Base-by-base conservation (phyloP, 2,113 vertebrate genomes). In the Prietella phreatophila region DNA sequence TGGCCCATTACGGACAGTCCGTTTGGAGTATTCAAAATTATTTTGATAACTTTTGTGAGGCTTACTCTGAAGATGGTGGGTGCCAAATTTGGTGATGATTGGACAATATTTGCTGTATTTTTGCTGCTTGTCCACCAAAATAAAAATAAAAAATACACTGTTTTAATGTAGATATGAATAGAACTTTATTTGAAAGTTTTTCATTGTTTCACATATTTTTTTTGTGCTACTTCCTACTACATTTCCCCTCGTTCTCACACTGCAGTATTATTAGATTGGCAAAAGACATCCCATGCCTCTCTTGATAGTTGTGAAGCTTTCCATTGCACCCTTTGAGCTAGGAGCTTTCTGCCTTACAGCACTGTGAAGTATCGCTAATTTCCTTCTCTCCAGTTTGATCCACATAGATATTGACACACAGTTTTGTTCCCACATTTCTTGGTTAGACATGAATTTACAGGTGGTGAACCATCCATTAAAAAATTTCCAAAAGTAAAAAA, bases 191-290 rank as follows among this genome's bases (percentile, higher is more conserved):
- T 79, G 15, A 79, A 56, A 30, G 17, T 50, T 0, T 75, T 53
- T 50, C 69, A 58, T 81, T 39, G 80, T 69, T 25, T 67, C 17
- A 22, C 13, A 30, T 53, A n/a, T 36, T 82, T 42, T 42, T 47
- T 39, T 39, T 81, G 42, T 17, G 47, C 9, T 14, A 81, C 20
- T 69, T 47, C 4, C 25, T 19, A 78, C n/a, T 55, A 39, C 78
- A 55, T 56, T 65, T 67, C 85, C 76, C 2, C 61, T 86, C 85
- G 0, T 33, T 71, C 50, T 47, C 76, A 82, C 85, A 47, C 85
- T 19, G 67, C 50, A 36, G 50, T n/a, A 56, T 65, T 22, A 67
- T 60, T 42, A 76, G 50, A 67, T 53, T 86, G 22, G n/a, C 2
- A 61, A 86, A 53, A 3, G 19, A 63, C 13, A 56, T 86, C 27